Evolutionary conservation across 1,140 invertebrate genomes (phyloP).

Genomic region (Gryon sp.): DNA sequence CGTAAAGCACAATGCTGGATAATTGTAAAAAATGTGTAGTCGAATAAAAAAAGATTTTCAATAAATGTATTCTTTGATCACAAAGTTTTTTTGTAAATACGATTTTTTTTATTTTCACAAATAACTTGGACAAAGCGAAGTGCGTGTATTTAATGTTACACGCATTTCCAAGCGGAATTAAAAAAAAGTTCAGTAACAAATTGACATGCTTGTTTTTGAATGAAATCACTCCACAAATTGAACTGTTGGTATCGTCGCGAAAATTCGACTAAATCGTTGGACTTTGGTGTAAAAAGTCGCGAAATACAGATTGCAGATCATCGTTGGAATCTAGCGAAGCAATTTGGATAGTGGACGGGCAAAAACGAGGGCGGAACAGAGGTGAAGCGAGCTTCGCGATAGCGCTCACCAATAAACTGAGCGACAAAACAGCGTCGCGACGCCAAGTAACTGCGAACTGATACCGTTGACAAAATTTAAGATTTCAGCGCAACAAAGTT

Average conservation of each 20-base stretch:
- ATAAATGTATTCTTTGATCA: too few relatives aligned
- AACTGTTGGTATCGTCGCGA: slow-evolving; percentile 32
- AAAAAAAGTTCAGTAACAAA: slow-evolving; percentile 14
- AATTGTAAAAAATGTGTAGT: too few relatives aligned
- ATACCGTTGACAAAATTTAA: slow-evolving; percentile 9
- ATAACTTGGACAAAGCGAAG: slow-evolving; percentile 5
- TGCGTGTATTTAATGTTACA: slow-evolving; percentile 12
- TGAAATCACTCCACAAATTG: slow-evolving; percentile 38
- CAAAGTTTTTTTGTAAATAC: too few relatives aligned
- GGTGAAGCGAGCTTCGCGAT: slow-evolving; percentile 19
- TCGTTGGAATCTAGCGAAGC: slow-evolving; percentile 41
- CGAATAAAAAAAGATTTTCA: too few relatives aligned
- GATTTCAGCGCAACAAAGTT: not conserved
- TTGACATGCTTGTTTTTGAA: slow-evolving; percentile 40
- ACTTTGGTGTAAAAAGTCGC: slow-evolving; percentile 40
- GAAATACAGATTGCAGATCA: slow-evolving; percentile 52
- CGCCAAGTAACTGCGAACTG: slow-evolving; percentile 47
- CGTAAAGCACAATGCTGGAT: too few relatives aligned
- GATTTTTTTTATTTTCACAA: slow-evolving; percentile 8
- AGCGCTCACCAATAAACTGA: slow-evolving; percentile 41
- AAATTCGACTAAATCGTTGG: slow-evolving; percentile 26
- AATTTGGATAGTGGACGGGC: slow-evolving; percentile 56
- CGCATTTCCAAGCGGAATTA: not conserved
- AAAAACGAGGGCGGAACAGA: slow-evolving; percentile 8
- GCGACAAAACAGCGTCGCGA: slow-evolving; percentile 31